Evolutionary conservation across 2,888 invertebrate genomes (phyloP).

Genomic region (Altica lythri): DNA sequence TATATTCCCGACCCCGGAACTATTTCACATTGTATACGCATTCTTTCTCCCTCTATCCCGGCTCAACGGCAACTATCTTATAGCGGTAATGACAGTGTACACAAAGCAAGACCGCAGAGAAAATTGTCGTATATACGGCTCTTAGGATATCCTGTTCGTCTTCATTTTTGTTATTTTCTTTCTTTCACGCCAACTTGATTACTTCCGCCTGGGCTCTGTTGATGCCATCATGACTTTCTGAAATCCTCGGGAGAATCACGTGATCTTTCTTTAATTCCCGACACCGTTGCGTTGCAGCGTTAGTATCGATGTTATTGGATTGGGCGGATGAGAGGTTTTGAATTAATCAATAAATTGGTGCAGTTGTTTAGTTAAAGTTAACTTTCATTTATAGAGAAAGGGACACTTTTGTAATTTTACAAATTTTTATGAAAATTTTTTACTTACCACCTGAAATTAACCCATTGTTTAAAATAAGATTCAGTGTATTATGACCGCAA

Average conservation of each 20-base stretch:
- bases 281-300: neutral
- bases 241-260: constrained; percentile 10
- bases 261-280: constrained; percentile 19
- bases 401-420: too few relatives aligned
- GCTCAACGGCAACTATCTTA: constrained; percentile 6
- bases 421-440: too few relatives aligned
- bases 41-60: neutral
- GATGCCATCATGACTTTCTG: constrained; percentile 15
- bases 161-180: constrained; percentile 29
- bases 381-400: too few relatives aligned
- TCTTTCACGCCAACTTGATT: constrained; percentile 26
- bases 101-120: constrained; percentile 26
- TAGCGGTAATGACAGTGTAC: constrained; percentile 18
- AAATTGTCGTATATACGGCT: constrained; percentile 29
- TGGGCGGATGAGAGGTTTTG: neutral
- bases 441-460: too few relatives aligned
- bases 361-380: too few relatives aligned
- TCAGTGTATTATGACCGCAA: too few relatives aligned
- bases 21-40: constrained; percentile 3
- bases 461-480: too few relatives aligned
- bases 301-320: constrained; percentile 2
- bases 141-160: constrained; percentile 30
- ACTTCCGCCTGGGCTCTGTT: constrained; percentile 23
- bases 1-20: constrained; percentile 2
- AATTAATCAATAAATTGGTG: too few relatives aligned